phyloP scores from a whole-genome alignment of 2,888 invertebrate species.

The Chrysotoxum bicinctum region DNA sequence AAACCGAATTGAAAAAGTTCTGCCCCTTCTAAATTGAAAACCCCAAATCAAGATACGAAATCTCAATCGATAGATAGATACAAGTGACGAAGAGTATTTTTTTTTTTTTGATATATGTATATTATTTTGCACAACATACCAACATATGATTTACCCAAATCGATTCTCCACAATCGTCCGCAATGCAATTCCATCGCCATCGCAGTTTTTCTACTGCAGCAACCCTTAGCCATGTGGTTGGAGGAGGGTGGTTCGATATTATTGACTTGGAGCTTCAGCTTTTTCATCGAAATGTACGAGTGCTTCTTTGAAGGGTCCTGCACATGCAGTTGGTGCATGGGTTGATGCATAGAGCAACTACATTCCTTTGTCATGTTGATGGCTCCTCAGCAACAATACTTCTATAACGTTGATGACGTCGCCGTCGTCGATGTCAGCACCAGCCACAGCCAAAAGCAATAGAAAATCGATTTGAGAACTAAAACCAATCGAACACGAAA shows the following conservation, averaged over 20 bases:
- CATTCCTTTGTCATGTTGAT: conserved; percentile 48
- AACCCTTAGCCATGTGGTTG: background rate
- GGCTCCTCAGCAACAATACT: background rate
- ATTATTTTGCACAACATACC: conserved; percentile 20
- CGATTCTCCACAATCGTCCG: conserved; percentile 61
- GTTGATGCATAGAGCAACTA: conserved; percentile 26
- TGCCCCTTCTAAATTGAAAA: background rate
- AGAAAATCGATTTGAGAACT: conserved; percentile 56
- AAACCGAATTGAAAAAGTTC: background rate
- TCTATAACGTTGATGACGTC: background rate
- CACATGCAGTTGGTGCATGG: conserved; percentile 7
- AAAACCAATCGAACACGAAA: conserved; percentile 60
- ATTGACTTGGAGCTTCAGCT: conserved; percentile 54
- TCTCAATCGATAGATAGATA: background rate
- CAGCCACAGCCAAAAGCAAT: background rate
- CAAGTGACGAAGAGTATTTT: background rate
- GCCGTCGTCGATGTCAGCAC: background rate
- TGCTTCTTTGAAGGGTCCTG: conserved; percentile 30
- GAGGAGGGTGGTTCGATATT: conserved; percentile 16
- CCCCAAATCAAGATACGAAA: conserved; percentile 9
- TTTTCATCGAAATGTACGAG: conserved; percentile 67
- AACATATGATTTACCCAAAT: conserved; percentile 57
- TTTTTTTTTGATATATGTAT: background rate
- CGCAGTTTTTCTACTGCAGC: conserved; percentile 1
- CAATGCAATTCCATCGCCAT: conserved; percentile 37